These are phyloP conservation scores for Prochilodus magdalenae DNA, from an alignment of 2,113 vertebrate species.

Conservation along the genomic window DNA sequence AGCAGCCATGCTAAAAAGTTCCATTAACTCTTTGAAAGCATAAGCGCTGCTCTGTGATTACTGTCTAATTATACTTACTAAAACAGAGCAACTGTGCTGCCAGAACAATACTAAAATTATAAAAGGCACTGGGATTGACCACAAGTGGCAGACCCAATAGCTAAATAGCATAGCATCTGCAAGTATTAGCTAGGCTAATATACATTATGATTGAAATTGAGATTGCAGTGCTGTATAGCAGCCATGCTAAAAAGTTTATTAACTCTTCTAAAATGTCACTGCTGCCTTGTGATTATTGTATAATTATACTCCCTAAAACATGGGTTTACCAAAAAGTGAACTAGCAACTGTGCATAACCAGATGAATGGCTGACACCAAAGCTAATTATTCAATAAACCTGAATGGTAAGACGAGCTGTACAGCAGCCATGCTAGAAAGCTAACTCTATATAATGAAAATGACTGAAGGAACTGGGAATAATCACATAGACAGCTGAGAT, in stretches of 20 bases:
- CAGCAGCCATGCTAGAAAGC: no score
- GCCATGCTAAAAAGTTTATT: neutral
- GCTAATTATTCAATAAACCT: no score
- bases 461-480: slow-evolving; percentile 19
- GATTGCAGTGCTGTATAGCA: neutral
- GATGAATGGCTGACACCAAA: no score
- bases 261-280: slow-evolving; percentile 6
- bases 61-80: slow-evolving; percentile 28
- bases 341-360: no score
- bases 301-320: slow-evolving; percentile 1
- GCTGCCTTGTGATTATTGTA: neutral
- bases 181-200: neutral
- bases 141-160: slow-evolving; percentile 19
- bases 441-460: no score
- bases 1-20: slow-evolving; percentile 14
- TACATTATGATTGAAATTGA: neutral
- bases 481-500: neutral
- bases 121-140: slow-evolving; percentile 33
- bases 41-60: slow-evolving; percentile 32
- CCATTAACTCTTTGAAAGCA: slow-evolving; percentile 23
- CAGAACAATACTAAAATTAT: slow-evolving; percentile 19
- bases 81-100: slow-evolving; percentile 13
- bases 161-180: neutral
- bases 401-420: no score
- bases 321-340: no score